phyloP scores from a whole-genome alignment of 2,888 invertebrate genomes.

The Melangyna quadrimaculata region DNA sequence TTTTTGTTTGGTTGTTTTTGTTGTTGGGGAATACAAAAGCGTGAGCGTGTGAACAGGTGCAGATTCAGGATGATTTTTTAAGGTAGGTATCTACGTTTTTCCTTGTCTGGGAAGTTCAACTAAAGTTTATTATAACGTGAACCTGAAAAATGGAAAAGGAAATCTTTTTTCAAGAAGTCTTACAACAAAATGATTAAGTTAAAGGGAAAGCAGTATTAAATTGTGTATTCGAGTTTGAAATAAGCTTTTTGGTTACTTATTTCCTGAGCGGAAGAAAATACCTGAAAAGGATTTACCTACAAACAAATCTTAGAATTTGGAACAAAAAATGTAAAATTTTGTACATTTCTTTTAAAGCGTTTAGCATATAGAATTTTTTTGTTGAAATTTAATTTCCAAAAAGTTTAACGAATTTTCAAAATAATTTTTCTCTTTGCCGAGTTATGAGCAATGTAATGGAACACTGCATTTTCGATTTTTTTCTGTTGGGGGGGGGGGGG shows the following conservation, averaged over 20 bases:
- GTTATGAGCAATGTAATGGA: too few species aligned
- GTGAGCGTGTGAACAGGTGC: slow-evolving; percentile 31
- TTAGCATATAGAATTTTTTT: too few species aligned
- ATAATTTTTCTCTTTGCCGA: too few species aligned
- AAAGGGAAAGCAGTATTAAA: not conserved
- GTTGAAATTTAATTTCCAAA: too few species aligned
- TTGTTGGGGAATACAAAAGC: not conserved
- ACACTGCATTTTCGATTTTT: too few species aligned
- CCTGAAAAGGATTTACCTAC: not conserved
- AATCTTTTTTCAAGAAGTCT: slow-evolving; percentile 10
- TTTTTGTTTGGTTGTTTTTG: not conserved
- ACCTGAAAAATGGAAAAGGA: not conserved
- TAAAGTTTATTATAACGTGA: not conserved
- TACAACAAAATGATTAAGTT: not conserved
- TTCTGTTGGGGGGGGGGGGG: too few species aligned
- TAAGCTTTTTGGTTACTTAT: not conserved
- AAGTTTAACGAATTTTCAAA: too few species aligned
- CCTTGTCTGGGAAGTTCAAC: not conserved
- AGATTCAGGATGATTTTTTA: not conserved
- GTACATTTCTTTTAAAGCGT: too few species aligned
- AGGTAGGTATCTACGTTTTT: too few species aligned
- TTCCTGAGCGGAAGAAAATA: not conserved
- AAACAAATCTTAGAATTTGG: too few species aligned
- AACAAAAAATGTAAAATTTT: too few species aligned
- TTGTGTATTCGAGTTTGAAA: not conserved